These are phyloP conservation scores for Seriola aureovittata DNA, from an alignment of 2,113 vertebrate genomes.

Conservation along the genomic window DNA sequence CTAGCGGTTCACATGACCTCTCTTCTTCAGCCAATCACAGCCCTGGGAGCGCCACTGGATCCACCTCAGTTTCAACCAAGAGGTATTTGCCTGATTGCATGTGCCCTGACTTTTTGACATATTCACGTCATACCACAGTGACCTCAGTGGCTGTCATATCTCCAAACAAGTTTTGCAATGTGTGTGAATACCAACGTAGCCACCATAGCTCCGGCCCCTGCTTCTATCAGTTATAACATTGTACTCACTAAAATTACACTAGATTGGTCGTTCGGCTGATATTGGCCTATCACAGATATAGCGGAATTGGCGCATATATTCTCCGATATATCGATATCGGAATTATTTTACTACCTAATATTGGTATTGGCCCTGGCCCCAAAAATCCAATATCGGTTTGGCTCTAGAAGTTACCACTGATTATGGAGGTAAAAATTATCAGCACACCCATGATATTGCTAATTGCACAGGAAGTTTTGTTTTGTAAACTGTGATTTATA, in stretches of 20 bases:
- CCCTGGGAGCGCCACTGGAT: conserved; percentile 63
- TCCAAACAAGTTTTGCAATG: too few species aligned
- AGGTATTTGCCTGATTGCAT: conserved; percentile 79
- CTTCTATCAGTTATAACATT: neutral
- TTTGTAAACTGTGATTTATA: neutral
- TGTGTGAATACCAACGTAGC: neutral
- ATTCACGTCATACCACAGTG: neutral
- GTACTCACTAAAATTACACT: neutral
- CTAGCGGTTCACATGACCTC: conserved; percentile 34
- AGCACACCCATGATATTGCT: neutral
- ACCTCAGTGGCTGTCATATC: neutral
- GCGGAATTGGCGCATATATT: too few species aligned
- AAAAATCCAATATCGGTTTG: too few species aligned
- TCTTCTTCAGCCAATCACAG: conserved; percentile 63
- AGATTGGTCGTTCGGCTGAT: too few species aligned
- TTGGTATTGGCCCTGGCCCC: too few species aligned
- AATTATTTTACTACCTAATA: too few species aligned
- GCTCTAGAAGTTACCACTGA: too few species aligned
- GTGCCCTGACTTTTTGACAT: neutral
- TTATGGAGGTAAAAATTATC: neutral
- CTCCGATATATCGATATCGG: too few species aligned
- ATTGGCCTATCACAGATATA: too few species aligned
- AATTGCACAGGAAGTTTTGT: neutral
- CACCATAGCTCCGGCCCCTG: neutral
- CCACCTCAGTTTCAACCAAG: conserved; percentile 74